phyloP scores from a whole-genome alignment of 2,797 vertebrate genomes.

The Mormyrus hasselquistii region DNA sequence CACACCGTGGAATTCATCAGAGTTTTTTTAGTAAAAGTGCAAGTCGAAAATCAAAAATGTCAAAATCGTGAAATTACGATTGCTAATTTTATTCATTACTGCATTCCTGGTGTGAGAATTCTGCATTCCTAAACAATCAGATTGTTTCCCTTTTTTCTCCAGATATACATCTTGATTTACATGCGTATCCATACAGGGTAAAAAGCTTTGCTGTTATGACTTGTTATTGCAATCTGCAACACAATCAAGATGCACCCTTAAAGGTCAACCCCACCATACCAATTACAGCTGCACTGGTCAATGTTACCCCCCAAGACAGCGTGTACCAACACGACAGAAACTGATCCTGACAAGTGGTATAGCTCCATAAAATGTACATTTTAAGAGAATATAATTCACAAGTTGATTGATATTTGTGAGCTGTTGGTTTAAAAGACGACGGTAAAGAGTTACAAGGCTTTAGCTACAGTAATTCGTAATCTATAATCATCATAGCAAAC shows the following conservation, averaged over 20 bases:
- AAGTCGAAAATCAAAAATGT: neutral
- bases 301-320: neutral
- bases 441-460: neutral
- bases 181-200: neutral
- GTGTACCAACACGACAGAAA: neutral
- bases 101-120: neutral
- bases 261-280: neutral
- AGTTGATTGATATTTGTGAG: neutral
- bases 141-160: neutral
- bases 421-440: neutral
- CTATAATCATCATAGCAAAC: neutral
- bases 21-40: neutral
- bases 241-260: conserved; percentile 12
- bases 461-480: neutral
- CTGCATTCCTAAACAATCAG: neutral
- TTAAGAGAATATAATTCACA: neutral
- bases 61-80: neutral
- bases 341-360: neutral
- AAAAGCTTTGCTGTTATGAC: conserved; percentile 9
- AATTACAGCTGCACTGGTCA: neutral
- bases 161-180: neutral
- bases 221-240: neutral
- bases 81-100: neutral
- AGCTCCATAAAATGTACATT: neutral
- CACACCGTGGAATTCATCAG: neutral